Base-by-base conservation (phyloP, 2,797 vertebrate species). In the Tangara arthus region DNA sequence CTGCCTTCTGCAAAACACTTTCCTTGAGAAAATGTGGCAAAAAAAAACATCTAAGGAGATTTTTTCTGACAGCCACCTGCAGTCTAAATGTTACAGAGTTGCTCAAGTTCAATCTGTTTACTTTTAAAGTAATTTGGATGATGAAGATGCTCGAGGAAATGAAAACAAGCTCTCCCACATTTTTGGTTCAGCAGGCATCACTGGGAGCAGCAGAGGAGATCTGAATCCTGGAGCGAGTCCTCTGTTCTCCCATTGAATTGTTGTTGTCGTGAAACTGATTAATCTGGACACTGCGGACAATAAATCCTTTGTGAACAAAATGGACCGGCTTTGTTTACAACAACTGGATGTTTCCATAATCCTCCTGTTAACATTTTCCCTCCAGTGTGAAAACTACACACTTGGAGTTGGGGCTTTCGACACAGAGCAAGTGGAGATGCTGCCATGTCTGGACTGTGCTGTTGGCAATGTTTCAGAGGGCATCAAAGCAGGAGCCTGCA, bases 221-320 rank as follows among this genome's bases (percentile, higher is more conserved):
- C 55, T 37, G 87, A 84, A 55, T 91, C 82, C 92, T 30, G 42
- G 82, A 86, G 69, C 1, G 3, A 87, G 65, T 28, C 50, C 76
- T 83, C 89, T 46, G 64, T 72, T 82, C 56, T 91, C 75, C 91
- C 91, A 85, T n/a, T 87, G 60, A 83, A 81, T 76, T 95, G 94
- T 73, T 94, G 94, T 95, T 78, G 68, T 82, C 93, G 91, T 94
- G 95, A 90, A 91, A 89, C 90, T 95, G 94, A 97, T 96, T 96
- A 92, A 89, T 96, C 87, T 77, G 87, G 95, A 97, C 89, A 94
- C 95, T 86, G 57, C 4, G 4, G 96, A 97, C 96, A 98, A 97
- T 89, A 96, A 95, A 97, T 90, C 90, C 95, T 93, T 87, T 97
- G 94, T 95, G 93, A 90, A 88, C 73, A 65, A 94, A 96, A 95